These are phyloP conservation scores for Zaprionus davidi DNA, from an alignment of 1,140 invertebrate species.

Conservation along the genomic window DNA sequence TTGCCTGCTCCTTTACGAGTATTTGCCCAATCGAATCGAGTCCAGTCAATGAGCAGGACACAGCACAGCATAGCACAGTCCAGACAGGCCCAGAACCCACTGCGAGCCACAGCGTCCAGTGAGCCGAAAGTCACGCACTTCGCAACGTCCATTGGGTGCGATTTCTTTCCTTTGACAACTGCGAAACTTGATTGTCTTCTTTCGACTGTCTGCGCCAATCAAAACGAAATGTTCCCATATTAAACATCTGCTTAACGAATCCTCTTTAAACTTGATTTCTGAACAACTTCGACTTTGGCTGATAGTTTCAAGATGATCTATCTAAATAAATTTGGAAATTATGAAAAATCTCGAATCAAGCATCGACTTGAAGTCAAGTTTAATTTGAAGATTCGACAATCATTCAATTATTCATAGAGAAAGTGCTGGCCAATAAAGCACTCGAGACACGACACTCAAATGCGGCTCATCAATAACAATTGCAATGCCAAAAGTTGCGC, in stretches of 20 bases:
- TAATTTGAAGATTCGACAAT: slow-evolving; percentile 19
- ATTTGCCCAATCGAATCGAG: slow-evolving; percentile 37
- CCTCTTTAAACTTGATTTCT: slow-evolving; percentile 17
- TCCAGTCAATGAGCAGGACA: slow-evolving; percentile 18
- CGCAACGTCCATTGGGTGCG: slow-evolving; percentile 15
- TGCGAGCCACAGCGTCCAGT: slow-evolving; percentile 6
- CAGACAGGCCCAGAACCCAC: not conserved
- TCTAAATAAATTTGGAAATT: not conserved
- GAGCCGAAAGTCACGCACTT: slow-evolving; percentile 47
- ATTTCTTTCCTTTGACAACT: slow-evolving; percentile 38
- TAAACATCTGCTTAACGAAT: slow-evolving; percentile 17
- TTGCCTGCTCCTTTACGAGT: slow-evolving; percentile 23
- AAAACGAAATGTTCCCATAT: slow-evolving; percentile 4
- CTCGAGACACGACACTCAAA: slow-evolving; percentile 2
- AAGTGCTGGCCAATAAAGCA: not conserved
- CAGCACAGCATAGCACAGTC: not conserved
- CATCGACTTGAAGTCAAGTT: not conserved
- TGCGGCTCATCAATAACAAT: slow-evolving; percentile 49
- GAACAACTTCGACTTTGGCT: not conserved
- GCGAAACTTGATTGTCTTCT: slow-evolving; percentile 33
- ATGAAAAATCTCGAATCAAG: not conserved
- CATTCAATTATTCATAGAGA: slow-evolving; percentile 25
- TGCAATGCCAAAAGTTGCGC: slow-evolving; percentile 29
- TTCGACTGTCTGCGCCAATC: slow-evolving; percentile 19
- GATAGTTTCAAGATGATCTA: not conserved